These are phyloP conservation scores for Orientallactaga sibirica DNA, from an alignment of 2,797 vertebrate genomes.

Conservation along the genomic window DNA sequence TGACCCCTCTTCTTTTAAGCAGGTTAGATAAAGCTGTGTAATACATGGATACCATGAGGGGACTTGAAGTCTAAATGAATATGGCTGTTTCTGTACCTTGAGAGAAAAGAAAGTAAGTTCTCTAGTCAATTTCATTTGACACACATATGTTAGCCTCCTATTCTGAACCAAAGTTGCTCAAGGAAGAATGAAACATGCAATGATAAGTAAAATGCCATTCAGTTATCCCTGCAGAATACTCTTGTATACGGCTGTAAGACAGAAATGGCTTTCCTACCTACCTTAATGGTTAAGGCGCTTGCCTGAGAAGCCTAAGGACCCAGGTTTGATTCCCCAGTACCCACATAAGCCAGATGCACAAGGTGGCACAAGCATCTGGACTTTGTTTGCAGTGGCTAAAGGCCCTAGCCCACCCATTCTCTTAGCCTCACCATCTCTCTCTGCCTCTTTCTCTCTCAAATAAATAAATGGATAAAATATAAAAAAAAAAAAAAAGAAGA, in stretches of 20 bases:
- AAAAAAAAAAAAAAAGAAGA: too few relatives aligned
- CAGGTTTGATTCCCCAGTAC: too few relatives aligned
- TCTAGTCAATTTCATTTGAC: neutral
- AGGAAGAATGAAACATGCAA: neutral
- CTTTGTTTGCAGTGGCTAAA: too few relatives aligned
- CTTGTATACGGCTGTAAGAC: neutral
- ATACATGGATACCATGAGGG: neutral
- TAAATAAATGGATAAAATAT: too few relatives aligned
- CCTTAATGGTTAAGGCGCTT: neutral
- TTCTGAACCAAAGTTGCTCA: neutral
- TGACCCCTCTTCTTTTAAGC: constrained; percentile 34
- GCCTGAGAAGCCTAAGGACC: too few relatives aligned
- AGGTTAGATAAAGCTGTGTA: neutral
- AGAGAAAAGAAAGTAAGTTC: constrained; percentile 32
- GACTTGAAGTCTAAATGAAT: neutral
- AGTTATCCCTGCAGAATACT: neutral
- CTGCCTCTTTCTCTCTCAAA: too few relatives aligned
- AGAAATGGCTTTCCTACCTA: constrained; percentile 4
- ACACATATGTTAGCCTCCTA: neutral
- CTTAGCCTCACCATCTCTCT: too few relatives aligned
- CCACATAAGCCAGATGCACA: too few relatives aligned
- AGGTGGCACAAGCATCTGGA: too few relatives aligned
- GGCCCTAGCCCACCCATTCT: too few relatives aligned
- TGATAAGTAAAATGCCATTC: constrained; percentile 48
- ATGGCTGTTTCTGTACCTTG: neutral